Base-by-base conservation (phyloP, 1,140 invertebrate species). In the Heliconius congener region DNA sequence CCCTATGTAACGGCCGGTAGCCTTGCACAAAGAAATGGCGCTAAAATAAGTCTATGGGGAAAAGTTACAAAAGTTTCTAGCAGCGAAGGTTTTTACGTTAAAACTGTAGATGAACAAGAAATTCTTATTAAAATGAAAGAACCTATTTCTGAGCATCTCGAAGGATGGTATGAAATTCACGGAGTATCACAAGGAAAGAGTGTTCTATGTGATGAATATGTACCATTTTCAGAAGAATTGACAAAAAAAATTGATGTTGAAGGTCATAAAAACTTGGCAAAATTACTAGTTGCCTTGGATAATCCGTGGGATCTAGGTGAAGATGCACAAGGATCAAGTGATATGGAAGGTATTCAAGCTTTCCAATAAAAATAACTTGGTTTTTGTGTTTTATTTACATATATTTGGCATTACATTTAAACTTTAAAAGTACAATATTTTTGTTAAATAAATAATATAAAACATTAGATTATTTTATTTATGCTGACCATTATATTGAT, bases 271-370 rank as follows among this genome's bases (percentile, higher is more conserved):
- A 88, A 83, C n/a, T 82, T 95, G 34, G 90, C 93, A 13, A 91
- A 89, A 73, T 79, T 95, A 23, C 77, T 95, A 37, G 78, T 81
- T 30, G 93, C 93, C 6, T 78, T 95, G 1, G 93, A 95, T 85
- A 92, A 95, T 75, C 94, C 93, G 0, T 95, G 93, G 93, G 94
- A 95, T 74, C 86, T 95, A 66, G 94, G 94, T 46, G 92, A 93
- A 46, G 78, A 79, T 34, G 80, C 85, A 13, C 82, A 93, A 46
- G 78, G 79, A 34, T 82, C 85, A 16, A 82, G 60, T 83, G 77
- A 76, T 75, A 85, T 93, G 80, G 80, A 83, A 80, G 91, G 91
- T 77, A 86, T 93, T n/a, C 83, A 80, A 76, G 85, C 87, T 5
- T 93, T 93, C 90, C 87, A 91, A 57, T 88, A 85, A 85, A 74